phyloP scores from a whole-genome alignment of 2,113 vertebrate species.

The human (Homo sapiens) region GRCh38 chr6:40310501-40311000 shows the following conservation, averaged over 20 bases:
- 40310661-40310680: not conserved
- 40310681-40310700: not conserved
- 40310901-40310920: not conserved
- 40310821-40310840: not conserved
- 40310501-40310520: not conserved
- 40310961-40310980: not conserved
- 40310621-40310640: not conserved
- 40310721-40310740: no score
- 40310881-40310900: not conserved
- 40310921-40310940: not conserved
- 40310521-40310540: not conserved
- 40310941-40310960: not conserved
- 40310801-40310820: not conserved
- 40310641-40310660: not conserved
- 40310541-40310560: not conserved
- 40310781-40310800: not conserved
- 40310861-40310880: fast-evolving
- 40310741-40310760: not conserved
- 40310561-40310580: not conserved
- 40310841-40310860: not conserved
- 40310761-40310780: not conserved
- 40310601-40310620: not conserved
- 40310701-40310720: not conserved
- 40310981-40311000: not conserved
- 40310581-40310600: not conserved